Conservation (phyloP, 2,797 vertebrate genomes). For the Scomberomorus guttatus region DNA sequence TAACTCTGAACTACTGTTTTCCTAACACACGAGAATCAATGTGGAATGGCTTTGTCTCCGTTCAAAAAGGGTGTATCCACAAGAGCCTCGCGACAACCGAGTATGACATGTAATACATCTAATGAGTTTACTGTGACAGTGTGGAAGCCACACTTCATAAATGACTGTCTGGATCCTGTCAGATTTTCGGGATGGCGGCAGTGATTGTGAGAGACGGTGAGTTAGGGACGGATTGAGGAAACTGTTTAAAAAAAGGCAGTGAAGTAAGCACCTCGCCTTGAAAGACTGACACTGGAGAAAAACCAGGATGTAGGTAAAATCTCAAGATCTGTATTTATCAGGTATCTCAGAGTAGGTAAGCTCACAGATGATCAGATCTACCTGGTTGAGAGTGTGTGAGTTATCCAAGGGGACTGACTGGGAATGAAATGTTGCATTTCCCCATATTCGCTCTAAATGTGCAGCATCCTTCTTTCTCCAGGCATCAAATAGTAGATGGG, state of each 20-base stretch:
- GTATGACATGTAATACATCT: conserved; percentile 34
- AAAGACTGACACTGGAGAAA: conserved; percentile 36
- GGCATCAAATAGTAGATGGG: conserved; percentile 9
- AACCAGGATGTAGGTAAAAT: conserved; percentile 18
- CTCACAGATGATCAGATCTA: conserved; percentile 31
- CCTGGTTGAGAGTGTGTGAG: conserved; percentile 6
- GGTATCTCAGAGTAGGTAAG: conserved; percentile 1
- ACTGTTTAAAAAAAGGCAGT: conserved; percentile 50
- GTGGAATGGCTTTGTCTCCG: conserved; percentile 34
- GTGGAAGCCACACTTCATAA: conserved; percentile 20
- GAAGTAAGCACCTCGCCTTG: conserved; percentile 57
- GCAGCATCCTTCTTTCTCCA: conserved; percentile 1
- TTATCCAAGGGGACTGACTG: background rate
- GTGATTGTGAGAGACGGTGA: conserved; percentile 50
- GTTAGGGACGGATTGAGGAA: conserved; percentile 40
- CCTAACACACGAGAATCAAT: conserved; percentile 58
- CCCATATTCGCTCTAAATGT: background rate
- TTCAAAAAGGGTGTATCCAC: conserved; percentile 36
- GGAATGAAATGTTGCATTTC: background rate
- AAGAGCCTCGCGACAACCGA: conserved; percentile 17
- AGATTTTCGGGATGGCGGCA: conserved; percentile 45
- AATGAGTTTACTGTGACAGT: conserved; percentile 41
- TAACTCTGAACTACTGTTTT: conserved; percentile 72
- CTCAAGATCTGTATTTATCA: conserved; percentile 30
- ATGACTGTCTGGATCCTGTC: conserved; percentile 28